Evolutionary conservation across 2,888 invertebrate species (phyloP), one percentile per base, ranked within the genome.

Genomic region (Agrochola circellaris): DNA sequence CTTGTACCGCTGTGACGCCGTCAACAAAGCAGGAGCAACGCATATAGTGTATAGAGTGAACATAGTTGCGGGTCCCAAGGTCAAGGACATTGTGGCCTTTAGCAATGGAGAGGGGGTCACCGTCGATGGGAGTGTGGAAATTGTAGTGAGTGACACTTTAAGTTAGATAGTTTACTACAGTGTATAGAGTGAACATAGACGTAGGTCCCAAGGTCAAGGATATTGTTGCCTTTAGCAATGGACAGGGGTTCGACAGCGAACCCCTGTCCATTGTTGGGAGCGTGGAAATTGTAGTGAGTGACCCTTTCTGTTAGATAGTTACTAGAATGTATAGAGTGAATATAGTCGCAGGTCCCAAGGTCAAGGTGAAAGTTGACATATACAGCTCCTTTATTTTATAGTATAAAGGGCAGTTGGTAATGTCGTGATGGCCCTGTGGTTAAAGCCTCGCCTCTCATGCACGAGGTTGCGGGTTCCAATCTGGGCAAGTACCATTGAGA

Each of bases 11-110:
- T 98, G 98, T 85, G 93, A 95, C 23, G 98, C 98, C 0, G 91
- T 89, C n/a, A 98, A 97, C 90, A 93, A 93, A 67, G 98, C 97
- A 1, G 98, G 98, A 0, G 92, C 93, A 0, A 93, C 96, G 1
- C 95, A 96, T 77, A 94, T 97, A 26, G 92, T 93, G 74, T 97
- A 97, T 87, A 92, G 95, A 69, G 95, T 97, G 56, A 92, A 92
- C 34, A 96, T 97, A 0, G 93, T 97, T n/a, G 93, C 89, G 0
- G 84, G 88, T 0, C 92, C 94, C 1, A 84, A 17, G 8, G 89
- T 95, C 15, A 64, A 79, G 0, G 93, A 93, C 2, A 71, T 96
- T 0, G 88, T 93, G 8, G 62, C 89, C 0, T 95, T 87, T 75
- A 81, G 65, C 0, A 85, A 83, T 2, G 93, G 92, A 0, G 89